Evolutionary conservation across 2,888 invertebrate species (phyloP).

Genomic region (Acrocyrtus sp.): DNA sequence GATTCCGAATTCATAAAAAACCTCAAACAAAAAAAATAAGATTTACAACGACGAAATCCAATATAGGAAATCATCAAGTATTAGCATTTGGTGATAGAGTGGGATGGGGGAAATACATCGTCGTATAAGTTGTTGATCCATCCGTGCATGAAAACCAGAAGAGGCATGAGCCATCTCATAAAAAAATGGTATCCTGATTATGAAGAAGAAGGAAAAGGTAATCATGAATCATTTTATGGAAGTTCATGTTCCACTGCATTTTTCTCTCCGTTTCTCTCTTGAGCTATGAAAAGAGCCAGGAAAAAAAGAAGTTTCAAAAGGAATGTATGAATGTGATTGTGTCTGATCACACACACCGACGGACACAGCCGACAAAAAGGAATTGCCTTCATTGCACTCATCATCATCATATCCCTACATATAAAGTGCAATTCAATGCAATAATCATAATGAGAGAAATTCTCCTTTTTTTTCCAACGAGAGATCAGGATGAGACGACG

Average conservation of each 20-base stretch:
- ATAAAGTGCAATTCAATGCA: constrained; percentile 32
- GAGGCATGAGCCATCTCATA: constrained; percentile 27
- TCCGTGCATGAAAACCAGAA: constrained; percentile 40
- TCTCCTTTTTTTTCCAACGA: no score
- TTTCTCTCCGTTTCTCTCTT: background rate
- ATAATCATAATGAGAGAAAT: constrained; percentile 22
- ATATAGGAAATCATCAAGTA: no score
- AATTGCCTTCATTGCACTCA: constrained; percentile 11
- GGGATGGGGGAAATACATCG: constrained; percentile 14
- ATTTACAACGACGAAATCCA: no score
- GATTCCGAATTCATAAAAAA: no score
- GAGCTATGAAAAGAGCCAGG: no score
- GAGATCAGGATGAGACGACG: constrained; percentile 5
- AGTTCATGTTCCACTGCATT: constrained; percentile 15
- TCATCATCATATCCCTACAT: constrained; percentile 6
- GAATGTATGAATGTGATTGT: constrained; percentile 16
- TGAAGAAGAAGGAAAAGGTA: constrained; percentile 33
- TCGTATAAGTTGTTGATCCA: constrained; percentile 26
- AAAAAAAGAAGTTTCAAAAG: constrained; percentile 1
- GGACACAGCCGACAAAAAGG: background rate
- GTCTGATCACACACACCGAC: constrained; percentile 26
- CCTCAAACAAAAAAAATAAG: no score
- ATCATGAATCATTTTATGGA: constrained; percentile 40
- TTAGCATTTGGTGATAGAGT: no score
- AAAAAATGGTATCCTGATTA: background rate